These are phyloP conservation scores for Onchidella celtica DNA, from an alignment of 2,888 invertebrate species.

Conservation along the genomic window DNA sequence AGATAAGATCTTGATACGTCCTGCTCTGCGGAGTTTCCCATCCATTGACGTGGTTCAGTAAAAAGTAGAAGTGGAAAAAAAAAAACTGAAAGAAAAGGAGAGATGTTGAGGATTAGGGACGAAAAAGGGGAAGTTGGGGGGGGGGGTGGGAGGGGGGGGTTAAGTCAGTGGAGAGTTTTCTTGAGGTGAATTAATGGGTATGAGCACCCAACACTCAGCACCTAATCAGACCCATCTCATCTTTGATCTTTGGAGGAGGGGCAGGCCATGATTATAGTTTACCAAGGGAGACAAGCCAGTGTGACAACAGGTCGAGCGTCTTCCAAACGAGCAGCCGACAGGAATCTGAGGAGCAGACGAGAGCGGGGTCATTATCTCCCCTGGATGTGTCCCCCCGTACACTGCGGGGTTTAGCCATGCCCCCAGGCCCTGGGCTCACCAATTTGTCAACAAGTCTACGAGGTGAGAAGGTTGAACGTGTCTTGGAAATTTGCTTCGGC, in stretches of 20 bases:
- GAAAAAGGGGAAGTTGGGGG: too few species aligned
- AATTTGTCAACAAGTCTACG: constrained; percentile 31
- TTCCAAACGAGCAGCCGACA: constrained; percentile 43
- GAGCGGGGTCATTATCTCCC: constrained; percentile 39
- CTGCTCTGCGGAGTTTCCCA: too few species aligned
- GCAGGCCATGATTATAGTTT: constrained; percentile 15
- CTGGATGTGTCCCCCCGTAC: constrained; percentile 18
- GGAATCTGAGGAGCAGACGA: constrained; percentile 15
- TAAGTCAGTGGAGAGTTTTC: too few species aligned
- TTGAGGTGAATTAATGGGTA: neutral
- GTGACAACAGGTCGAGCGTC: constrained; percentile 34
- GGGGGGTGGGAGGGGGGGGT: too few species aligned
- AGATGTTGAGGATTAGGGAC: too few species aligned
- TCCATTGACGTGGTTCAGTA: too few species aligned
- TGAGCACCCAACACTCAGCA: neutral
- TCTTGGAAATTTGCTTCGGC: too few species aligned
- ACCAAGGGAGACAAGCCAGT: neutral
- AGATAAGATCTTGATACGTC: too few species aligned
- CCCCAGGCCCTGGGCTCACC: constrained; percentile 23
- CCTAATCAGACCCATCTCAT: constrained; percentile 14
- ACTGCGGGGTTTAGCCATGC: neutral
- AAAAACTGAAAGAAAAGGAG: too few species aligned
- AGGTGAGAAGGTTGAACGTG: constrained; percentile 37
- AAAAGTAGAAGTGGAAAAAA: too few species aligned
- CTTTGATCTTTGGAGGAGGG: constrained; percentile 22